Evolutionary conservation across 1,140 invertebrate species (phyloP).

Genomic region (Philopotamus ludificatus): DNA sequence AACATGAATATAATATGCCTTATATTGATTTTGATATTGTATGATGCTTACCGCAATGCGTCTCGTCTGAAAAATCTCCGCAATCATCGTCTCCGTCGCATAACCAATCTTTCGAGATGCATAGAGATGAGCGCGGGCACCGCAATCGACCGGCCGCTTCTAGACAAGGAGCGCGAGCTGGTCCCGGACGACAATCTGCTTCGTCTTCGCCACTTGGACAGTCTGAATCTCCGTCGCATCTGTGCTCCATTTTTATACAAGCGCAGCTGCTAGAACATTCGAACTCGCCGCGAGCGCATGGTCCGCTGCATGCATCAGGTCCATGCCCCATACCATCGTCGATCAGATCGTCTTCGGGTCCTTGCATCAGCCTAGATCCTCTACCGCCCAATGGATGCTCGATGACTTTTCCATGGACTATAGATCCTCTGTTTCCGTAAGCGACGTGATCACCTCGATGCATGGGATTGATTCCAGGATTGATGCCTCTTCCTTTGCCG

Average conservation of each 20-base stretch:
- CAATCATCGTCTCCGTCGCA: conserved; percentile 80
- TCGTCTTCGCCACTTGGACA: conserved; percentile 70
- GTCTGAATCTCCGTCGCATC: conserved; percentile 63
- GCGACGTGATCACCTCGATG: conserved; percentile 38
- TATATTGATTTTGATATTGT: neutral
- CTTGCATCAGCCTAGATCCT: conserved; percentile 20
- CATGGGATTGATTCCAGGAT: conserved; percentile 39
- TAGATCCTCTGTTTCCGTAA: conserved; percentile 32
- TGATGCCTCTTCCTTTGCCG: conserved; percentile 24
- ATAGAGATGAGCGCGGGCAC: conserved; percentile 68
- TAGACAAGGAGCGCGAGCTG: conserved; percentile 58
- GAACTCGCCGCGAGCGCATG: conserved; percentile 55
- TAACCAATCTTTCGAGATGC: conserved; percentile 73
- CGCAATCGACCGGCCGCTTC: conserved; percentile 60
- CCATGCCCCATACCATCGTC: conserved; percentile 47
- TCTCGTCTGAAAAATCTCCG: conserved; percentile 80
- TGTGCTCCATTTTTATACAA: conserved; percentile 59
- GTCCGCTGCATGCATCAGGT: conserved; percentile 49
- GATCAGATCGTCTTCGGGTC: conserved; percentile 40
- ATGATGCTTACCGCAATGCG: conserved; percentile 64
- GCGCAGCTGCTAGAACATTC: conserved; percentile 60
- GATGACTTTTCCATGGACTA: conserved; percentile 35
- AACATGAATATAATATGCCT: neutral
- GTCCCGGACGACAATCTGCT: conserved; percentile 57
- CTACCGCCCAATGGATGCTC: conserved; percentile 22